phyloP scores from a whole-genome alignment of 2,888 invertebrate species.

The Apamea crenata region DNA sequence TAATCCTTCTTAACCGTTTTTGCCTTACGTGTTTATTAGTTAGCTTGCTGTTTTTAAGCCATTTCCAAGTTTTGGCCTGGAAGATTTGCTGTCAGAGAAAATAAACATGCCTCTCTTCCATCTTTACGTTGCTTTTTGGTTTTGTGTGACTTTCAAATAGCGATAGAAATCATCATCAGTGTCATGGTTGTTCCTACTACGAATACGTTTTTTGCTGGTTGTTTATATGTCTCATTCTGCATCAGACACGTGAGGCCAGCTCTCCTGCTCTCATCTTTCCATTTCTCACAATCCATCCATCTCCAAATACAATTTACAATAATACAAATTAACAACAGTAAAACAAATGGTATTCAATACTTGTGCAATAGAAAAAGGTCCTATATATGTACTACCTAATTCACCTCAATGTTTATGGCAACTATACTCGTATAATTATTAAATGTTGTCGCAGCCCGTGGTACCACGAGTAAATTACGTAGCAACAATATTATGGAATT shows the following conservation, averaged over 20 bases:
- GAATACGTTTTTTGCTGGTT: not conserved
- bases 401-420: not conserved
- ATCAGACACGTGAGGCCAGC: not conserved
- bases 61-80: not conserved
- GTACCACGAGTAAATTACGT: not conserved
- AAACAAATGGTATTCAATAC: not conserved
- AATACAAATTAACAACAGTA: not conserved
- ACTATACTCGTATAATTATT: not conserved
- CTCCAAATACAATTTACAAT: not conserved
- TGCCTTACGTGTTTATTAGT: constrained; percentile 1
- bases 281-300: not conserved
- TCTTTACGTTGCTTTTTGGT: not conserved
- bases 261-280: not conserved
- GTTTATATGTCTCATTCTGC: not conserved
- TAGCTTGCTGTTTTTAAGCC: not conserved
- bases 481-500: not conserved
- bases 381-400: not conserved
- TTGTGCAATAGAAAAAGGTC: not conserved
- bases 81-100: not conserved
- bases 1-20: constrained; percentile 9
- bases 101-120: not conserved
- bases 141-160: not conserved
- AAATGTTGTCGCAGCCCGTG: not conserved
- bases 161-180: not conserved
- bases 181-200: too few species aligned